These are phyloP conservation scores for Platalea minor DNA, from an alignment of 2,797 vertebrate species.

Conservation along the genomic window DNA sequence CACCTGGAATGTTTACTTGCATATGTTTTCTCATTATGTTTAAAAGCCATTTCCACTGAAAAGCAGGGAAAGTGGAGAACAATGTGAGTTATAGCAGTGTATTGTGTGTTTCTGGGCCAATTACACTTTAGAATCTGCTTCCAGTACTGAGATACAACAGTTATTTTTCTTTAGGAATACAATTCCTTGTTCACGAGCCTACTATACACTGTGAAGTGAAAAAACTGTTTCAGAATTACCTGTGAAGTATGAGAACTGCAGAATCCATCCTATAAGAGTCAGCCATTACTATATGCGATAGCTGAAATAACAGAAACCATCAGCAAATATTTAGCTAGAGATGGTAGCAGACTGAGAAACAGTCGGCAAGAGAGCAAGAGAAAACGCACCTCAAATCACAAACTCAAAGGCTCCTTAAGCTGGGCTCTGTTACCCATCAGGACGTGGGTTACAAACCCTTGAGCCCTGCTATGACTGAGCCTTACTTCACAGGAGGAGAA, in stretches of 20 bases:
- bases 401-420: neutral
- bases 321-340: neutral
- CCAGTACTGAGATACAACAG: neutral
- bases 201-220: neutral
- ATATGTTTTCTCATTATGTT: neutral
- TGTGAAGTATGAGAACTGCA: neutral
- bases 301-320: neutral
- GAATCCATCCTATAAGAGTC: neutral
- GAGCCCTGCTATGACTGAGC: neutral
- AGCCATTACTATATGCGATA: neutral
- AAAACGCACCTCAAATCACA: neutral
- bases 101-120: neutral
- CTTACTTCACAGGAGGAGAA: neutral
- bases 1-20: neutral
- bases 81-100: neutral
- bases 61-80: neutral
- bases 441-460: neutral
- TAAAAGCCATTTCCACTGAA: neutral
- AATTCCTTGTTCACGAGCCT: neutral
- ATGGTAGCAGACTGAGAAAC: neutral
- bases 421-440: neutral
- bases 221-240: neutral
- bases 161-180: neutral
- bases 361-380: neutral
- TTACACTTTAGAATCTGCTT: neutral